A percentile compares a stretch with the other conserved stretches of the same genome.
phyloP scores from a whole-genome alignment of 2,113 vertebrate species.

The Labeo rohita region DNA sequence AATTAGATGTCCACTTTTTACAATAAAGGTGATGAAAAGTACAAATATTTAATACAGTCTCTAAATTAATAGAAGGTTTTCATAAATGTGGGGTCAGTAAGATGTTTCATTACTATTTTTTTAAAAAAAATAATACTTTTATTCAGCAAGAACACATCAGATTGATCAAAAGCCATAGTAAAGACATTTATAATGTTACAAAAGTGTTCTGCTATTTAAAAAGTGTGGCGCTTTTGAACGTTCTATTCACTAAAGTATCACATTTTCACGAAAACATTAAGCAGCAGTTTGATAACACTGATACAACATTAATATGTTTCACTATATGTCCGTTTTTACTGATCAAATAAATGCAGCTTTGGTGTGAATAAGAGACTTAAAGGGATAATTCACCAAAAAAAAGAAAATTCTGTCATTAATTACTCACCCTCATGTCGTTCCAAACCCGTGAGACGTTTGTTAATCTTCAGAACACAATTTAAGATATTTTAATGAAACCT shows the following conservation, averaged over 20 bases:
- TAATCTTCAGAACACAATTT: no score
- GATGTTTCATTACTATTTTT: background rate
- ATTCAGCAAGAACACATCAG: background rate
- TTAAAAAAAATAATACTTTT: background rate
- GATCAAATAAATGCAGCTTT: background rate
- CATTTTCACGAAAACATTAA: no score
- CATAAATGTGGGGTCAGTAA: background rate
- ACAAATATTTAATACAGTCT: background rate
- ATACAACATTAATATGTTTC: background rate
- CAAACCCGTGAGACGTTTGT: no score
- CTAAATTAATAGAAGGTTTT: background rate
- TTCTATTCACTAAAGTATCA: background rate
- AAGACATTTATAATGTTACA: background rate
- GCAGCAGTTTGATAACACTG: no score
- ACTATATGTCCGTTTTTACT: background rate
- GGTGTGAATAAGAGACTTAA: background rate
- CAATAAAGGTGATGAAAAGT: background rate
- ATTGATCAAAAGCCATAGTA: background rate
- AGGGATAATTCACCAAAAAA: no score
- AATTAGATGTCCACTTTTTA: background rate
- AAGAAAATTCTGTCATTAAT: no score
- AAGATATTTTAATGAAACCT: no score
- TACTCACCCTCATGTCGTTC: no score
- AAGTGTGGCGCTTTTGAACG: background rate
- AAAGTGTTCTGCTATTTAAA: background rate